These are phyloP conservation scores for Phrynocephalus forsythii DNA, from an alignment of 2,797 vertebrate genomes.

Conservation along the genomic window DNA sequence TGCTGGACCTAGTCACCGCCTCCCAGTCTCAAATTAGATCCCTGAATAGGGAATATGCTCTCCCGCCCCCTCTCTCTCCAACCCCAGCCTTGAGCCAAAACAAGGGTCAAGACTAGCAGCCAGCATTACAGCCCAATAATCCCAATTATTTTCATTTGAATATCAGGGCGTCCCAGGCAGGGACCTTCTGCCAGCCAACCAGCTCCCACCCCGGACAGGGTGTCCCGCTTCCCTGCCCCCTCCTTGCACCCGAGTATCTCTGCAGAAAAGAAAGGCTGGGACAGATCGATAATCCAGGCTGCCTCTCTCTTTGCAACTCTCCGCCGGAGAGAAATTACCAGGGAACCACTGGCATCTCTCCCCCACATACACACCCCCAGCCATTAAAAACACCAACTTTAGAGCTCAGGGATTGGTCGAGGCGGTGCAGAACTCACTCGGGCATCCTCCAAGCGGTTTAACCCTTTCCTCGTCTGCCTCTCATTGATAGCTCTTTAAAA, in stretches of 20 bases:
- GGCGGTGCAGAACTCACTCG: neutral
- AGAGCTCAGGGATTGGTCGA: neutral
- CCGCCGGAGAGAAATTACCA: neutral
- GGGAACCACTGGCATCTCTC: neutral
- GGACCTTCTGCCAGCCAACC: neutral
- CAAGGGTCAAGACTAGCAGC: neutral
- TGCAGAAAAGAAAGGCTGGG: neutral
- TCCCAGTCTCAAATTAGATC: neutral
- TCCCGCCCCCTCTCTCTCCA: no score
- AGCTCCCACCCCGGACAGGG: no score
- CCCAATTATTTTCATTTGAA: neutral
- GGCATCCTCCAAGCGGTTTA: neutral
- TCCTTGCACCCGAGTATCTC: neutral
- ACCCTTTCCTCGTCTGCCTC: neutral
- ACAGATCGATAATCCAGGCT: neutral
- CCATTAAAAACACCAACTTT: neutral
- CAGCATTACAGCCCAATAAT: neutral
- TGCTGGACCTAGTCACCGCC: no score
- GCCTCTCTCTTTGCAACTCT: neutral
- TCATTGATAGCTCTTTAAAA: no score
- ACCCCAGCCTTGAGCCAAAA: neutral
- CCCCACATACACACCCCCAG: no score
- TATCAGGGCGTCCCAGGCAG: neutral
- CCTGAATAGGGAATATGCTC: no score
- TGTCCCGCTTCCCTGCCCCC: no score